phyloP scores from a whole-genome alignment of 2,888 invertebrate genomes.

The Aspidiotus rigidus region DNA sequence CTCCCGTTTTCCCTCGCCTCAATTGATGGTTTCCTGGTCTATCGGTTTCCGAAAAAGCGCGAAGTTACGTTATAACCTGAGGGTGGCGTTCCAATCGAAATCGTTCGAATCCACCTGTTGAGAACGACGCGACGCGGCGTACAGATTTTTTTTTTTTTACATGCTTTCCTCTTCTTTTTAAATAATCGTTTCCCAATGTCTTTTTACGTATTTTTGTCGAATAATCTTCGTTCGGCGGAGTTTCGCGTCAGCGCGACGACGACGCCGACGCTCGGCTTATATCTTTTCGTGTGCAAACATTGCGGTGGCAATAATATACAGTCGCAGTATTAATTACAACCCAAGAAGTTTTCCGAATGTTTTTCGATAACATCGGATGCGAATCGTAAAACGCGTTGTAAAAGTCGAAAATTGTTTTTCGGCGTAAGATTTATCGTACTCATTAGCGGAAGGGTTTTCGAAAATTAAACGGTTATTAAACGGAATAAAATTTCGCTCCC shows the following conservation, averaged over 20 bases:
- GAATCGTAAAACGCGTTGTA: slow-evolving; percentile 4
- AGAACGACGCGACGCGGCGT: slow-evolving; percentile 5
- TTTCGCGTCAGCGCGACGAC: too few relatives aligned
- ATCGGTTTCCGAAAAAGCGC: slow-evolving; percentile 13
- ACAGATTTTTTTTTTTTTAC: background rate
- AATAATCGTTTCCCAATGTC: background rate
- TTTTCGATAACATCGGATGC: background rate
- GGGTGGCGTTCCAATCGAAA: background rate
- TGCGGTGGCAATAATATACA: too few relatives aligned
- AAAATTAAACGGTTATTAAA: slow-evolving; percentile 2
- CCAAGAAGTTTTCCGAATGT: too few relatives aligned
- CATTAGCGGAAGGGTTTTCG: background rate
- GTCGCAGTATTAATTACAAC: too few relatives aligned
- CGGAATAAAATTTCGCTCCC: background rate
- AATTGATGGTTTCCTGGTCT: slow-evolving; percentile 31
- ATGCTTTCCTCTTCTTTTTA: background rate
- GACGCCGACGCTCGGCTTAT: too few relatives aligned
- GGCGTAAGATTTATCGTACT: slow-evolving; percentile 1
- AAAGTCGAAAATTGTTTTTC: slow-evolving; percentile 2
- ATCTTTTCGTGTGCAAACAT: too few relatives aligned
- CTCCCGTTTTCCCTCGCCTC: slow-evolving; percentile 1
- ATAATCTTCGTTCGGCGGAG: too few relatives aligned
- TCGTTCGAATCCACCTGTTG: slow-evolving; percentile 26
- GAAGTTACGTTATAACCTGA: background rate
- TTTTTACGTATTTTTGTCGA: background rate